A percentile compares a stretch with the other conserved stretches of the same genome.
Evolutionary conservation across 2,888 invertebrate species (phyloP).

Genomic region (Cephus rjabovi): DNA sequence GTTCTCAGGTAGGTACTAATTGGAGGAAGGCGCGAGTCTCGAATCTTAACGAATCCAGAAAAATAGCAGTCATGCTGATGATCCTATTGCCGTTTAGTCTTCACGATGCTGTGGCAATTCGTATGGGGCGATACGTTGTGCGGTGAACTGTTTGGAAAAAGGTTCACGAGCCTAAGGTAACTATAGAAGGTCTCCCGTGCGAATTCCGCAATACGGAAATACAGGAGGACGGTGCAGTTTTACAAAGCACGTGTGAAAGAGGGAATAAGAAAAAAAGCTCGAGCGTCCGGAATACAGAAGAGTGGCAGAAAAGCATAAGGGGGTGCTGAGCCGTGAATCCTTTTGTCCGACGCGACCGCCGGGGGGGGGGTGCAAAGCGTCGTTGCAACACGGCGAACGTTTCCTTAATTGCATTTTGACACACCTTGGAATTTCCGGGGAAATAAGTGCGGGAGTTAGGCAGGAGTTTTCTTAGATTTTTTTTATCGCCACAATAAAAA

Average conservation of each 20-base stretch:
- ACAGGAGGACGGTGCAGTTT: not conserved
- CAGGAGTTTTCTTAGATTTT: not conserved
- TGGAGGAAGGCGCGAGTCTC: not conserved
- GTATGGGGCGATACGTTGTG: not conserved
- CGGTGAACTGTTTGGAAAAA: not conserved
- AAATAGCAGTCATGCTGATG: not conserved
- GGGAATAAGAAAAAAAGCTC: not conserved
- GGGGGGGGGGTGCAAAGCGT: not conserved
- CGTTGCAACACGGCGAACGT: slow-evolving; percentile 44
- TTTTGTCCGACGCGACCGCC: not conserved
- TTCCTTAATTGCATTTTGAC: slow-evolving; percentile 62
- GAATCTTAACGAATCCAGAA: not conserved
- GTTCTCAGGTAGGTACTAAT: not conserved
- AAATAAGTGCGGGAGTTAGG: not conserved
- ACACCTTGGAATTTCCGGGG: slow-evolving; percentile 45
- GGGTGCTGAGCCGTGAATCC: not conserved
- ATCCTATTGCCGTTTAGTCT: not conserved
- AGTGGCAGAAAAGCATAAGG: not conserved
- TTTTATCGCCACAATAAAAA: not conserved
- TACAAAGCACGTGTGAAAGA: not conserved
- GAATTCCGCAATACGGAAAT: not conserved
- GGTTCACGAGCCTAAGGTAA: not conserved
- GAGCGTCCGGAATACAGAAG: not conserved
- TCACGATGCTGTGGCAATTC: not conserved
- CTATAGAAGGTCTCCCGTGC: not conserved